phyloP scores from a whole-genome alignment of 2,888 invertebrate genomes.

The Agonopterix subpropinquella region DNA sequence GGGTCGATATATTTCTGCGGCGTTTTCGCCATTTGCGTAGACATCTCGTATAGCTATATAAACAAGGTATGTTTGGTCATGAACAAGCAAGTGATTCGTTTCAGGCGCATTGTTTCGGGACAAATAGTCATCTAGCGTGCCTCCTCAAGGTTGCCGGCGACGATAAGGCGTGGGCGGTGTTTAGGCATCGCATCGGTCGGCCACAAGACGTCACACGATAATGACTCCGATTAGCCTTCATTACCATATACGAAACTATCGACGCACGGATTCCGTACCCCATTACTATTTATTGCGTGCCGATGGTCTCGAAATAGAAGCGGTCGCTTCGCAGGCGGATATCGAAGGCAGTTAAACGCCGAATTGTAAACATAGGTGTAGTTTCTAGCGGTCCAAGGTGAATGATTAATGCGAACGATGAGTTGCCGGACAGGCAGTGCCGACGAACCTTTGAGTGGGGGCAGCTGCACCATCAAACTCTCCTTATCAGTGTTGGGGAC shows the following conservation, averaged over 20 bases:
- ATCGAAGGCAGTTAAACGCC: background rate
- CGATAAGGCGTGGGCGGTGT: constrained; percentile 24
- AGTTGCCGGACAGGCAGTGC: background rate
- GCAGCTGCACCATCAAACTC: constrained; percentile 68
- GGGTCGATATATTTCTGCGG: constrained; percentile 72
- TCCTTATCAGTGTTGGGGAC: constrained; percentile 58
- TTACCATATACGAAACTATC: constrained; percentile 8
- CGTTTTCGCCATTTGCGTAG: constrained; percentile 50
- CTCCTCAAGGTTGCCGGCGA: constrained; percentile 31
- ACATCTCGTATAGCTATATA: constrained; percentile 10
- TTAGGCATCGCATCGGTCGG: constrained; percentile 13
- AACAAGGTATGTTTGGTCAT: constrained; percentile 8
- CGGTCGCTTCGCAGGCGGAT: constrained; percentile 28
- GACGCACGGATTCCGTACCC: constrained; percentile 1
- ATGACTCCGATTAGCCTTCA: constrained; percentile 10
- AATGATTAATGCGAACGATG: background rate
- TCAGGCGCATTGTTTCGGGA: constrained; percentile 27
- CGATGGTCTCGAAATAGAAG: constrained; percentile 33
- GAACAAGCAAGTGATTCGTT: constrained; percentile 15
- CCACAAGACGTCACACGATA: constrained; percentile 11
- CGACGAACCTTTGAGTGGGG: constrained; percentile 66
- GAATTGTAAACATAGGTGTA: constrained; percentile 5
- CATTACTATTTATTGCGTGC: constrained; percentile 13
- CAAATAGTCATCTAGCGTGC: constrained; percentile 18
- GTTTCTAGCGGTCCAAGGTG: constrained; percentile 4